Conservation (phyloP, 2,888 invertebrate genomes). For the Hirtodrosophila histrioides region DNA sequence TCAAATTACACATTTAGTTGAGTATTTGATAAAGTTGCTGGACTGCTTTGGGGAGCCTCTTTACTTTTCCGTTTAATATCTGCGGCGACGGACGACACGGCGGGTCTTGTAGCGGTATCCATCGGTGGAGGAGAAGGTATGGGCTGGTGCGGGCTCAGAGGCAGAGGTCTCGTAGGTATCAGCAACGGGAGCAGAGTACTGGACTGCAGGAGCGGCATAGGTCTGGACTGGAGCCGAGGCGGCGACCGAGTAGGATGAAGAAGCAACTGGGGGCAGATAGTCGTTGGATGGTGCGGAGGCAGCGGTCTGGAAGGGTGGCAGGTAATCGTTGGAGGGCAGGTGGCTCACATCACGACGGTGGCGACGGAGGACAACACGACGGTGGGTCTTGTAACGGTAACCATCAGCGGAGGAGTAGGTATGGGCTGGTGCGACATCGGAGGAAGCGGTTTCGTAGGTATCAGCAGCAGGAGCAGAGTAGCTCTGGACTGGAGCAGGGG, state of each 20-base stretch:
- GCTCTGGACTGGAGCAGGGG: constrained; percentile 47
- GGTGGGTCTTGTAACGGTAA: constrained; percentile 81
- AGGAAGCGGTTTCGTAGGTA: constrained; percentile 66
- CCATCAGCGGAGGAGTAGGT: constrained; percentile 66
- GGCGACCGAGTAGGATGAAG: constrained; percentile 49
- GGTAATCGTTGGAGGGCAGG: constrained; percentile 76
- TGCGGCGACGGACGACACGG: constrained; percentile 77
- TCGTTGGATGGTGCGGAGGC: constrained; percentile 64
- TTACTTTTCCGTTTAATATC: constrained; percentile 54
- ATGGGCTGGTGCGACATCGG: constrained; percentile 66
- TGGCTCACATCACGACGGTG: constrained; percentile 81
- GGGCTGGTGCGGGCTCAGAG: constrained; percentile 67
- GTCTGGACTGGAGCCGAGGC: constrained; percentile 42
- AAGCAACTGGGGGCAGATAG: constrained; percentile 66
- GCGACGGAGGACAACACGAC: constrained; percentile 68
- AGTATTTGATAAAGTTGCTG: constrained; percentile 16
- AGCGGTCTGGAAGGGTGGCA: constrained; percentile 70
- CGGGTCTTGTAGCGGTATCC: constrained; percentile 83
- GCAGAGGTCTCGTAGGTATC: constrained; percentile 48
- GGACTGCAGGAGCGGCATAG: constrained; percentile 27
- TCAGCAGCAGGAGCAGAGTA: constrained; percentile 48
- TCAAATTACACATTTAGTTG: constrained; percentile 23
- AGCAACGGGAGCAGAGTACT: constrained; percentile 58
- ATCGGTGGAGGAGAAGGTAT: constrained; percentile 77
- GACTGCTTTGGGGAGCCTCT: constrained; percentile 49